phyloP scores from a whole-genome alignment of 2,113 vertebrate species.

The Natator depressus region DNA sequence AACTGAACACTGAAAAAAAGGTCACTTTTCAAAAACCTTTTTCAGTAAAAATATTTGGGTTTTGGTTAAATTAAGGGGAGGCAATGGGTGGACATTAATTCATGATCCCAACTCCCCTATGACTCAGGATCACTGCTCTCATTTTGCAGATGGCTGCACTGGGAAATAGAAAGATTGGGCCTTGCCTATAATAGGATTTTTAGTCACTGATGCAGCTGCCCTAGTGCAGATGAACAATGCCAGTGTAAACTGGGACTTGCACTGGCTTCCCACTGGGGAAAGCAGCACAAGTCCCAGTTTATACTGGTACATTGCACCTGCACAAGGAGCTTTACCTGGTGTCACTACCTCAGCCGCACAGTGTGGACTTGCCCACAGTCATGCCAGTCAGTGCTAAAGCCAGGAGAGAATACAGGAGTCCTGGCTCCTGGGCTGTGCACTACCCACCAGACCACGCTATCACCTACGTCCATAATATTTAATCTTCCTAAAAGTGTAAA shows the following conservation, averaged over 20 bases:
- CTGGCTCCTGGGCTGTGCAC: neutral
- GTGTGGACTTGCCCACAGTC: neutral
- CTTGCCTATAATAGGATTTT: too few species aligned
- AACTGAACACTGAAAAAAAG: too few species aligned
- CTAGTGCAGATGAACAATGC: neutral
- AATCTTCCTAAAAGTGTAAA: neutral
- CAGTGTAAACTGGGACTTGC: neutral
- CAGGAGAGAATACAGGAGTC: neutral
- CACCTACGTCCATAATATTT: neutral
- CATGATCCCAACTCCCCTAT: neutral
- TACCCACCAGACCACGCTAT: neutral
- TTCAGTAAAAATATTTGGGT: too few species aligned
- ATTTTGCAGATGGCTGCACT: neutral
- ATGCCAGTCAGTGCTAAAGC: neutral
- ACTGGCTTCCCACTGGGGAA: neutral
- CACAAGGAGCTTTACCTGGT: neutral
- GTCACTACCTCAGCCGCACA: neutral
- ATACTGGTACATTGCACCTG: neutral
- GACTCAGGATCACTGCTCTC: neutral
- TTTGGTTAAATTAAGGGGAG: too few species aligned
- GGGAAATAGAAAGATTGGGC: neutral
- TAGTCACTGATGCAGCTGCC: neutral
- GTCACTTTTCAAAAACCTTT: too few species aligned
- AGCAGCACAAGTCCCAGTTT: neutral
- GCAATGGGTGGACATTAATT: neutral